Base-by-base conservation (phyloP, 2,113 vertebrate species). In the Poeciliopsis turrubarensis region DNA sequence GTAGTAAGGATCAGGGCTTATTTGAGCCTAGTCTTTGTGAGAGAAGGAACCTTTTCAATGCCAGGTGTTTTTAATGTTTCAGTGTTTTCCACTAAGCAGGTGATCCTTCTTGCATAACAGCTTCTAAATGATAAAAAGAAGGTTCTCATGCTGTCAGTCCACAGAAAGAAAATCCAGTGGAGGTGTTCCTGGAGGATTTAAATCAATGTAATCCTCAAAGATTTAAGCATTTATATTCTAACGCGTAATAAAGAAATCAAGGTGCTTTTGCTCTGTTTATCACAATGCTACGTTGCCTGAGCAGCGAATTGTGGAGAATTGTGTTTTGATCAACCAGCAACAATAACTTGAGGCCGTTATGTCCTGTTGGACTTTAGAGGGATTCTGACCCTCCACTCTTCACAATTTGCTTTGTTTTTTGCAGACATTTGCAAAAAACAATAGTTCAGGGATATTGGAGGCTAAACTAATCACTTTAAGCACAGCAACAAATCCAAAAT, bases 1-100 rank as follows among this genome's bases (percentile, higher is more conserved):
- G 62, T 25, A 31, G 41, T 57, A n/a, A 69, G 54, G 65, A 82
- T 66, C 72, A n/a, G 73, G 44, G 62, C 73, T n/a, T 30, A 44
- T 79, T 39, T 54, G 39, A 76, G 68, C 29, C 5, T 10, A 65
- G 39, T 39, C 41, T 75, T 57, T 72, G 22, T 19, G 54, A 57
- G 71, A 78, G 77, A 83, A 83, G 60, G 70, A 37, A 39, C 47
- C 39, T 65, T 73, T 72, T 77, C 34, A 78, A 13, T 74, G 34
- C 68, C 76, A 75, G 82, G 78, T 80, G 78, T 67, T 68, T 73
- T 30, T 12, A 60, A 61, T 29, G 30, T 73, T 65, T 68, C 72
- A 5, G 31, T 60, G 75, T 60, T 47, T 47, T 47, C 44, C 44
- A 17, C 44, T 29, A 31, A 69, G 54, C 75, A 47, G 77, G 69